phyloP scores from a whole-genome alignment of 2,113 vertebrate species.

The Vanacampus margaritifer region DNA sequence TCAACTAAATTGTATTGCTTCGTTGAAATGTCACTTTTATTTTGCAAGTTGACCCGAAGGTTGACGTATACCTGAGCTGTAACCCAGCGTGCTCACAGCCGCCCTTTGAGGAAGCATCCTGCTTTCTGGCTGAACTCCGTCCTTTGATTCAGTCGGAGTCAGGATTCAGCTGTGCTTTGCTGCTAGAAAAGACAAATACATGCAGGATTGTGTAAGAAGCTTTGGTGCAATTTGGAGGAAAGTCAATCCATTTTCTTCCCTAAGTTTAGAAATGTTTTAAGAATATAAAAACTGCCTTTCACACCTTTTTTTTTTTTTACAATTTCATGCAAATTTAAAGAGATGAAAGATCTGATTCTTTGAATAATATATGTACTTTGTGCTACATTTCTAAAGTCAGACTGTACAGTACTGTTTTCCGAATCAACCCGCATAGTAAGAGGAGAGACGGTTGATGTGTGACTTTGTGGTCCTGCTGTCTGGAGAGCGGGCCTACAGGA shows the following conservation, averaged over 20 bases:
- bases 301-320: neutral
- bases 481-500: conserved; percentile 65
- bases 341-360: neutral
- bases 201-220: neutral
- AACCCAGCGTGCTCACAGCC: conserved; percentile 57
- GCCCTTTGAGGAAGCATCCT: conserved; percentile 73
- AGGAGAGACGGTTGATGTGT: conserved; percentile 44
- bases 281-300: neutral
- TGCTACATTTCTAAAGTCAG: conserved; percentile 23
- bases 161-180: conserved; percentile 27
- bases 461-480: conserved; percentile 58
- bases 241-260: neutral
- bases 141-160: conserved; percentile 19
- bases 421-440: conserved; percentile 8
- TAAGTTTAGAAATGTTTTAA: too few relatives aligned
- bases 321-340: neutral
- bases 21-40: neutral
- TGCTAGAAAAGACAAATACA: conserved; percentile 5
- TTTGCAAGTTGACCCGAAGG: neutral
- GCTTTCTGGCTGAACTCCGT: conserved; percentile 54
- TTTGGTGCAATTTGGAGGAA: neutral
- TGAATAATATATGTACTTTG: conserved; percentile 8
- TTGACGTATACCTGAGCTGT: conserved; percentile 60
- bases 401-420: conserved; percentile 18
- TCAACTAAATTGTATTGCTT: neutral